Conservation (phyloP, 37 sponge, comb jelly and placozoan genomes). For the Axinella damicornis region DNA sequence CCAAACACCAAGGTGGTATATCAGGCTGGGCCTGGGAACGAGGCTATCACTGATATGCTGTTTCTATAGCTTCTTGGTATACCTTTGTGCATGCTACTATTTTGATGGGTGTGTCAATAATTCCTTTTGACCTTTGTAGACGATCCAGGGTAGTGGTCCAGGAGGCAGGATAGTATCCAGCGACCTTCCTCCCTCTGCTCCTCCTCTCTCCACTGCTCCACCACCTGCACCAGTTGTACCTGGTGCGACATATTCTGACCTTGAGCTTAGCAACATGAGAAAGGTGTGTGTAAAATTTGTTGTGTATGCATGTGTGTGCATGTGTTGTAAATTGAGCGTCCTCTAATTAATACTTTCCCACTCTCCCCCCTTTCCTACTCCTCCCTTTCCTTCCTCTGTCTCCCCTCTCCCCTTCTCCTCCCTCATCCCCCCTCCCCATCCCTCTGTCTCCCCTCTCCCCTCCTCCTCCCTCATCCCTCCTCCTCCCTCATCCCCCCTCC, state of each 20-base stretch:
- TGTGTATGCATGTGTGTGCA: too few species aligned
- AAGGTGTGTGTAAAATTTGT: conserved; percentile 84
- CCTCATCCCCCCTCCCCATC: too few species aligned
- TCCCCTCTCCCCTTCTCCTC: background rate
- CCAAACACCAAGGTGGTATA: too few species aligned
- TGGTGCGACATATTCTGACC: conserved; percentile 70
- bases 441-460: background rate
- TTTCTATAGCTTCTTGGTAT: too few species aligned
- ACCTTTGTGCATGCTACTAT: too few species aligned
- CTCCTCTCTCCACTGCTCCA: conserved; percentile 30
- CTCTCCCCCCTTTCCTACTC: background rate
- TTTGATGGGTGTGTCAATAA: too few species aligned
- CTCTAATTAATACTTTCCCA: too few species aligned
- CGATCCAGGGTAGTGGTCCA: conserved; percentile 83
- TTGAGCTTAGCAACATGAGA: conserved; percentile 86
- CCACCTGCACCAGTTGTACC: conserved; percentile 37
- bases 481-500: background rate
- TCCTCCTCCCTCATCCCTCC: background rate
- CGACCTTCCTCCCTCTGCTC: conserved; percentile 54
- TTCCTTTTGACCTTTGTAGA: conserved; percentile 8
- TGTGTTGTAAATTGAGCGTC: too few species aligned
- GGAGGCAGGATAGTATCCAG: conserved; percentile 83
- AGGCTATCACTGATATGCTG: background rate
- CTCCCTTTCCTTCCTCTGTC: background rate
- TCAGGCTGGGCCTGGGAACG: background rate